phyloP scores from a whole-genome alignment of 2,797 vertebrate genomes.

The Enteromius argenteus region DNA sequence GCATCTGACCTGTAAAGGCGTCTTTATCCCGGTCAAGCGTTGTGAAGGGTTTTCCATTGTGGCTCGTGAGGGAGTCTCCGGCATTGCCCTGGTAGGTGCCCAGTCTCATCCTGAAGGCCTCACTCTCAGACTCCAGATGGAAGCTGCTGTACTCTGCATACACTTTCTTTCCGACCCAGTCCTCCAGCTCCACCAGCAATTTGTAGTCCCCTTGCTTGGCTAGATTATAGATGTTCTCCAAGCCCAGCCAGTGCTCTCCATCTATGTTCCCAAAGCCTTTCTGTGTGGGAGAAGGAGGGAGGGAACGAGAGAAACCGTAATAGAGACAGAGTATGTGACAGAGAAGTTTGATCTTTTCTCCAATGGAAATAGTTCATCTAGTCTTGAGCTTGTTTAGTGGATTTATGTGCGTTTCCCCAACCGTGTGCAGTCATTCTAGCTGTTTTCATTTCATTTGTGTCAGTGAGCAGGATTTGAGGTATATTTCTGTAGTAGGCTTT shows the following conservation, averaged over 20 bases:
- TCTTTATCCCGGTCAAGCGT: constrained; percentile 96
- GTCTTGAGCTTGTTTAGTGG: background rate
- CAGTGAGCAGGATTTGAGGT: constrained; percentile 1
- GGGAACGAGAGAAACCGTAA: background rate
- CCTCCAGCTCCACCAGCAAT: constrained; percentile 93
- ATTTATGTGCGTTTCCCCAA: constrained; percentile 9
- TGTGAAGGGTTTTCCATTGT: constrained; percentile 98
- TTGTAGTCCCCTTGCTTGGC: constrained; percentile 95
- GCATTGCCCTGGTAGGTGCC: constrained; percentile 97
- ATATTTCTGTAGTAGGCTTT: constrained; percentile 5
- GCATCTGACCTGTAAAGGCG: constrained; percentile 87
- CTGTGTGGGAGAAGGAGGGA: constrained; percentile 73
- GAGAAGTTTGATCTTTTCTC: constrained; percentile 11
- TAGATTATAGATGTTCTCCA: constrained; percentile 94
- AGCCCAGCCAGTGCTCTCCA: constrained; percentile 95
- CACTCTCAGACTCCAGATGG: constrained; percentile 90
- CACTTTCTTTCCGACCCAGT: constrained; percentile 98
- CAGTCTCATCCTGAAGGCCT: constrained; percentile 90
- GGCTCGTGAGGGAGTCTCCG: constrained; percentile 93
- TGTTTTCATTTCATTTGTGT: constrained; percentile 18
- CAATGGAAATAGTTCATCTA: background rate
- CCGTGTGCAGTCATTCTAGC: constrained; percentile 24
- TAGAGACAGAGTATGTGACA: constrained; percentile 2
- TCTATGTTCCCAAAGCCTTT: constrained; percentile 98
- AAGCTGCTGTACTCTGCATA: constrained; percentile 98